phyloP scores from a whole-genome alignment of 2,888 invertebrate species.

The Ischnura elegans region DNA sequence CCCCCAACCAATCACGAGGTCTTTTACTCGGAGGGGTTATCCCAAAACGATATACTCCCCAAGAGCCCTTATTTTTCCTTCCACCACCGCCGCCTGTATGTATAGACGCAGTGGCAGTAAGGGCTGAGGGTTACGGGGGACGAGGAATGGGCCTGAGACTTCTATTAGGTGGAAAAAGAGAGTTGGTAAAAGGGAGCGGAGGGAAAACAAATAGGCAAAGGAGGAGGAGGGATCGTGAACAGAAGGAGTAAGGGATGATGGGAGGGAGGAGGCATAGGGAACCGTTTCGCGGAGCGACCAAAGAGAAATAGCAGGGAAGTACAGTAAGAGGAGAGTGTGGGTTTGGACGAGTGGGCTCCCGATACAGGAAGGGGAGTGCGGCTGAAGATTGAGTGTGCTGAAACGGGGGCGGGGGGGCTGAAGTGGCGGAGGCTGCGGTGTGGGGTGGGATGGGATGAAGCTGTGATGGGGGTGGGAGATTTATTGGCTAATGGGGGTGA shows the following conservation, averaged over 20 bases:
- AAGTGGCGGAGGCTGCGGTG: neutral
- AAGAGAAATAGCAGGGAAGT: neutral
- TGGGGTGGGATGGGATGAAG: slow-evolving; percentile 25
- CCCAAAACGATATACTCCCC: slow-evolving; percentile 61
- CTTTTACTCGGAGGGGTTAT: slow-evolving; percentile 28
- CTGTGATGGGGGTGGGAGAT: slow-evolving; percentile 40
- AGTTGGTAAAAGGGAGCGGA: slow-evolving; percentile 1
- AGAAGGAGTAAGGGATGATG: neutral
- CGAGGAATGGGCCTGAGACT: slow-evolving; percentile 24
- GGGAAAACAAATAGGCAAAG: slow-evolving; percentile 33
- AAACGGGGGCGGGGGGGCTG: slow-evolving; percentile 22
- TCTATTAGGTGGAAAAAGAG: slow-evolving; percentile 26
- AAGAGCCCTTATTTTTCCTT: slow-evolving; percentile 44
- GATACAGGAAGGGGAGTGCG: slow-evolving; percentile 12
- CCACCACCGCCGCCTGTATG: neutral
- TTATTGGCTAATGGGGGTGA: slow-evolving; percentile 62
- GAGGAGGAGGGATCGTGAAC: neutral
- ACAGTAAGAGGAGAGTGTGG: neutral
- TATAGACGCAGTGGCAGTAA: neutral
- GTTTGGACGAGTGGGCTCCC: neutral
- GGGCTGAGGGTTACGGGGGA: neutral
- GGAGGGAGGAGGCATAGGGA: neutral
- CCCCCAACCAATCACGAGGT: slow-evolving; percentile 58
- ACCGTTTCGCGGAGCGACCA: neutral
- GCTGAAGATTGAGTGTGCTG: slow-evolving; percentile 65